Percentiles rank a stretch among this genome's conserved stretches.
Evolutionary conservation across 2,113 vertebrate species (phyloP).

Genomic region (Eubucco bourcierii): DNA sequence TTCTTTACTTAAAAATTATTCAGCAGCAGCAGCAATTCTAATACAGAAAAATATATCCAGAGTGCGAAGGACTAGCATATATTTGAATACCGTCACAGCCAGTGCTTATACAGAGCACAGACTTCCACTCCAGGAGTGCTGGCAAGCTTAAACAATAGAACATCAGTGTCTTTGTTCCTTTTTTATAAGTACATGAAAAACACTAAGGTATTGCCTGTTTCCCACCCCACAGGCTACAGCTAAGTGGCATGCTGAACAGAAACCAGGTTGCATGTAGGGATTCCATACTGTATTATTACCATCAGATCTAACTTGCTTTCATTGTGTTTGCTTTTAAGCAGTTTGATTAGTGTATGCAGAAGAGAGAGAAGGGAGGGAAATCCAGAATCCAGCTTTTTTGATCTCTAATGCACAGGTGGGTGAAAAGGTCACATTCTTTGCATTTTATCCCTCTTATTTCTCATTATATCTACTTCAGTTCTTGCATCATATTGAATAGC

Average conservation of each 20-base stretch:
- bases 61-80: not conserved
- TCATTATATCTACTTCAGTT: not conserved
- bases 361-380: not conserved
- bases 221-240: not conserved
- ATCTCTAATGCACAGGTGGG: not conserved
- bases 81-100: fast-evolving
- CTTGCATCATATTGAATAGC: not conserved
- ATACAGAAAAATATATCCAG: not conserved
- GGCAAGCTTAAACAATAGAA: not conserved
- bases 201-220: not conserved
- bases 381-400: not conserved
- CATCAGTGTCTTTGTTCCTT: not conserved
- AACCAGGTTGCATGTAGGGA: not conserved
- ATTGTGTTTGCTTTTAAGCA: not conserved
- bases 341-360: not conserved
- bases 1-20: not conserved
- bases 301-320: not conserved
- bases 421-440: not conserved
- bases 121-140: not conserved
- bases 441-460: not conserved
- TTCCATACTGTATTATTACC: not conserved
- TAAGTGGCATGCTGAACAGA: not conserved
- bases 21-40: not conserved
- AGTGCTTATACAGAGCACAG: not conserved
- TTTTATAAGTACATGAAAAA: not conserved